Evolutionary conservation across 2,113 vertebrate genomes (phyloP).

Genomic region (Sarotherodon lohbergeri): DNA sequence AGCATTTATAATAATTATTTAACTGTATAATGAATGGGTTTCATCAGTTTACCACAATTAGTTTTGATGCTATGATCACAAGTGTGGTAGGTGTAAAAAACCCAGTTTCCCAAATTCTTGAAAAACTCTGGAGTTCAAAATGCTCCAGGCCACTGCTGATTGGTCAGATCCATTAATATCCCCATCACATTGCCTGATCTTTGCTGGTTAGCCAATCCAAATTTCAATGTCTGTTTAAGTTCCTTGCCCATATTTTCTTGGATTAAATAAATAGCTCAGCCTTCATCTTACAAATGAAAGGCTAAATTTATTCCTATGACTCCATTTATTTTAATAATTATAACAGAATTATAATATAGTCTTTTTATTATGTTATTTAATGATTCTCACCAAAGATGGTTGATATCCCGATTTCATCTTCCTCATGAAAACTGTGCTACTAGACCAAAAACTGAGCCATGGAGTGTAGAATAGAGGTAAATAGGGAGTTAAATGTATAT

Average conservation of each 20-base stretch:
- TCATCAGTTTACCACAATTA: not conserved
- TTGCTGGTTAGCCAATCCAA: not conserved
- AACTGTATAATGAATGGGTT: not conserved
- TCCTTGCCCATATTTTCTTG: not conserved
- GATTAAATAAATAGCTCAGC: not conserved
- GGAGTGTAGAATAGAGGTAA: not conserved
- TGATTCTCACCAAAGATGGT: not conserved
- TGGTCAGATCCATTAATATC: not conserved
- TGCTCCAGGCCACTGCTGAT: not conserved
- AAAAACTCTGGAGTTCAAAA: not conserved
- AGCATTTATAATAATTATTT: not conserved
- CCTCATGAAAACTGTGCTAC: not conserved
- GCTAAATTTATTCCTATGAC: not conserved
- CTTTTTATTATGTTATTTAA: not conserved
- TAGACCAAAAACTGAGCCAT: not conserved
- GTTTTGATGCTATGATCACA: not conserved
- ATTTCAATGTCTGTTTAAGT: not conserved
- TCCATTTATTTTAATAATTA: not conserved
- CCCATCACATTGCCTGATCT: not conserved
- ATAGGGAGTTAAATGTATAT: not conserved
- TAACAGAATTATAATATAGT: not conserved
- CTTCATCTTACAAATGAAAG: not conserved
- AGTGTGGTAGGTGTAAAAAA: not conserved
- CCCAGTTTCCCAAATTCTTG: not conserved
- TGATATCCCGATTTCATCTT: not conserved